phyloP scores from a whole-genome alignment of 2,888 invertebrate genomes.

The Pammene fasciana region DNA sequence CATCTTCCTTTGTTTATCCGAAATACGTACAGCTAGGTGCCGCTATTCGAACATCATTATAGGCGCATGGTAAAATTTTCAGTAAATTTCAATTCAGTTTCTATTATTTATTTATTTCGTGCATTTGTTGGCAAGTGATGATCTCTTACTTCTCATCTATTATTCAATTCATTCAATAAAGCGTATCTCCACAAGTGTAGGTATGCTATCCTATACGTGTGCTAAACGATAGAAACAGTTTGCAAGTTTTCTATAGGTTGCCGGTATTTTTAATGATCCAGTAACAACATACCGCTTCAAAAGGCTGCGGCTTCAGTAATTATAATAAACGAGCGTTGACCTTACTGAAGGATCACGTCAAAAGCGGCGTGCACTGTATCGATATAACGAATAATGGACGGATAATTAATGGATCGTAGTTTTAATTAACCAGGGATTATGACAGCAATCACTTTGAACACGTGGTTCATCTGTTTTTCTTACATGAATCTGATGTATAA shows the following conservation, averaged over 20 bases:
- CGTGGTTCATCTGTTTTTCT: too few species aligned
- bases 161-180: too few species aligned
- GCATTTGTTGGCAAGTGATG: too few species aligned
- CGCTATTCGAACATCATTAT: slow-evolving; percentile 33
- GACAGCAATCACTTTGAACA: slow-evolving; percentile 39
- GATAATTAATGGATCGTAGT: slow-evolving; percentile 59
- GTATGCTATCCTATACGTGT: too few species aligned
- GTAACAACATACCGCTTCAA: too few species aligned
- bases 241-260: too few species aligned
- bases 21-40: slow-evolving; percentile 47
- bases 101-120: too few species aligned
- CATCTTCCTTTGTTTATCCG: slow-evolving; percentile 60
- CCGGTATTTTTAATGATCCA: too few species aligned
- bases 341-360: slow-evolving; percentile 36
- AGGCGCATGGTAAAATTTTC: slow-evolving; percentile 19
- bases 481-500: too few species aligned
- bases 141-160: too few species aligned
- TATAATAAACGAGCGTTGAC: slow-evolving; percentile 42
- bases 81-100: slow-evolving; percentile 14
- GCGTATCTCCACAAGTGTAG: too few species aligned
- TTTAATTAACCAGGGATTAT: slow-evolving; percentile 65
- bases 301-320: slow-evolving; percentile 13
- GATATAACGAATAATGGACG: slow-evolving; percentile 39
- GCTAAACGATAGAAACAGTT: too few species aligned
- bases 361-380: slow-evolving; percentile 26